phyloP scores from a whole-genome alignment of 2,797 vertebrate species.

The Paratrypauchen microcephalus region DNA sequence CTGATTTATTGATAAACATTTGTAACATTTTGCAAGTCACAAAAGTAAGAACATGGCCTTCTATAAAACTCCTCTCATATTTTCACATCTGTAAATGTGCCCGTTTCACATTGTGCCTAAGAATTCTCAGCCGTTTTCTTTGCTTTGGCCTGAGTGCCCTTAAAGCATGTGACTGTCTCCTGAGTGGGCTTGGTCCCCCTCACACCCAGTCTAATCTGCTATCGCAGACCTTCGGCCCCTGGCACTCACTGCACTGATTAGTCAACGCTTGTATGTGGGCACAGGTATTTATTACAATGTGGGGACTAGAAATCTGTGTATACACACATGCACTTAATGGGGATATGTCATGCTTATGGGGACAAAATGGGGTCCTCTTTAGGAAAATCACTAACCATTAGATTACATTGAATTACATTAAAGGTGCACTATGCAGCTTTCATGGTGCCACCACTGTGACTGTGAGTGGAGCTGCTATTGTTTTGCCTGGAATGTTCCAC shows the following conservation, averaged over 20 bases:
- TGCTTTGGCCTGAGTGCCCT: constrained; percentile 19
- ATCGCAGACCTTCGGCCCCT: constrained; percentile 60
- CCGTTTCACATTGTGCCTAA: constrained; percentile 9
- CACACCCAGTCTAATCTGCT: constrained; percentile 66
- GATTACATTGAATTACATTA: not conserved
- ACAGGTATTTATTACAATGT: constrained; percentile 20
- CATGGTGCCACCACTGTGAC: too few species aligned
- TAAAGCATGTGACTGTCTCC: constrained; percentile 62
- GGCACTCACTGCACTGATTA: constrained; percentile 52
- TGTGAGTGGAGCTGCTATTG: too few species aligned
- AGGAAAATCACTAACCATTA: not conserved
- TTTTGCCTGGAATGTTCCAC: too few species aligned
- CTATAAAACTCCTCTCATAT: too few species aligned
- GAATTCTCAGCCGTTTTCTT: constrained; percentile 4
- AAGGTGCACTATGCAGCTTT: too few species aligned
- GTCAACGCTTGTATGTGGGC: constrained; percentile 27
- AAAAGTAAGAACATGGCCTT: too few species aligned
- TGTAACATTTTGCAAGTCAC: too few species aligned
- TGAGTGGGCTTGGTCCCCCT: constrained; percentile 58
- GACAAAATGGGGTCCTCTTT: not conserved
- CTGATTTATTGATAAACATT: too few species aligned
- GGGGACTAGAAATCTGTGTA: constrained; percentile 7
- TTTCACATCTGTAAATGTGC: constrained; percentile 9
- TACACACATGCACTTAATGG: not conserved
- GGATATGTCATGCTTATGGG: not conserved